A percentile compares a stretch with the other conserved stretches of the same genome.
phyloP scores from a whole-genome alignment of 2,888 invertebrate species.

The Pterobdella sp. region DNA sequence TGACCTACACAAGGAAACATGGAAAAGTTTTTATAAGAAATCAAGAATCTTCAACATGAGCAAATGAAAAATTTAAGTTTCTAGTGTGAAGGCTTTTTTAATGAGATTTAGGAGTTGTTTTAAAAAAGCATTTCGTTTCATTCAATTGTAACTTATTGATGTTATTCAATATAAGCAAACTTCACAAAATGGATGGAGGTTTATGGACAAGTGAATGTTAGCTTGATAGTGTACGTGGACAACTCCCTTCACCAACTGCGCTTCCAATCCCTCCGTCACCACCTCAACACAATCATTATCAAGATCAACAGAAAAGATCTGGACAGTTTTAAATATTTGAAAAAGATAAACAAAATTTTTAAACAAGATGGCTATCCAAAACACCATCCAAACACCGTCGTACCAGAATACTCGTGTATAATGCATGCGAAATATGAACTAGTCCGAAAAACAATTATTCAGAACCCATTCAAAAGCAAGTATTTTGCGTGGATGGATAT shows the following conservation, averaged over 20 bases:
- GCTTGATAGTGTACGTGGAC: slow-evolving; percentile 42
- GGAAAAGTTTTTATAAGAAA: too few species aligned
- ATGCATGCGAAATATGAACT: slow-evolving; percentile 48
- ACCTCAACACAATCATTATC: slow-evolving; percentile 38
- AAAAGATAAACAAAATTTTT: slow-evolving; percentile 40
- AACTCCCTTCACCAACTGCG: slow-evolving; percentile 35
- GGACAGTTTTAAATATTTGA: slow-evolving; percentile 41
- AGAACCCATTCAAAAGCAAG: slow-evolving; percentile 41
- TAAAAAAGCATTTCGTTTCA: too few species aligned
- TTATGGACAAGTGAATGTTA: slow-evolving; percentile 41
- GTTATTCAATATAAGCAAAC: too few species aligned
- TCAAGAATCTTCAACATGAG: too few species aligned
- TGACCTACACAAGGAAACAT: too few species aligned
- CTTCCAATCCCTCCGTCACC: slow-evolving; percentile 37
- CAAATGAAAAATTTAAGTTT: too few species aligned
- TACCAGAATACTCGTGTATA: slow-evolving; percentile 43
- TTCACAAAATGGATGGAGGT: slow-evolving; percentile 43
- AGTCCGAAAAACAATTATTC: slow-evolving; percentile 39
- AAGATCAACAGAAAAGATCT: slow-evolving; percentile 37
- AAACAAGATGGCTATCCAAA: slow-evolving; percentile 41
- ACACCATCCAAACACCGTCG: slow-evolving; percentile 43
- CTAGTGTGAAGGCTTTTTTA: too few species aligned
- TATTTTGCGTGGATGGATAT: slow-evolving; percentile 45
- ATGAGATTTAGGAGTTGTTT: too few species aligned
- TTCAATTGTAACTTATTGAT: too few species aligned